Base-by-base conservation (phyloP, 2,113 vertebrate species). In the Megaleporinus macrocephalus region DNA sequence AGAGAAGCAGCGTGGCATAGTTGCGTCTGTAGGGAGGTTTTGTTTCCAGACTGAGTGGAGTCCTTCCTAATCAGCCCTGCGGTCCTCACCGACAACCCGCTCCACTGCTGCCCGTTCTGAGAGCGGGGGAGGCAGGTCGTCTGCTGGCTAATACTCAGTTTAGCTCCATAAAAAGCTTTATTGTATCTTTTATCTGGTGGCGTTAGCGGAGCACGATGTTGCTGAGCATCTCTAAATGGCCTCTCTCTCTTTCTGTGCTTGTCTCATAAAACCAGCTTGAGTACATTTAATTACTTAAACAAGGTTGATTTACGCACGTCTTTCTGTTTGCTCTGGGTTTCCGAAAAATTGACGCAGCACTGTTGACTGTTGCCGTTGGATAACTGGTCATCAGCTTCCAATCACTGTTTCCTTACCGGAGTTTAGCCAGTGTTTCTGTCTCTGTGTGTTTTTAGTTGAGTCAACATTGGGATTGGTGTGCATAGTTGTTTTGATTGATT, bases 61-160 rank as follows among this genome's bases (percentile, higher is more conserved):
- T 71, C 70, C 51, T 74, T 13, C 22, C 26, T 78, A 81, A 86
- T 86, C 47, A 73, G 71, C 82, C 61, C 36, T 71, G 69, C 80
- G 55, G 83, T 66, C 71, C 74, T 55, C 61, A 70, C 24, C 20
- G 61, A 22, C 61, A n/a, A 22, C 51, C 24, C 49, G 41, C 53
- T 76, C 65, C 69, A 73, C 51, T 69, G 30, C 24, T 0, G 22
- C 47, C 20, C 70, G 63, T 61, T 80, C 49, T n/a, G 57, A 74
- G 47, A 76, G 79, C 4, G 22, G 15, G 49, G 51, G 66, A 44
- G 47, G 73, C 62, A 70, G 82, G 76, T 86, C 73, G 30, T 75
- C 73, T 69, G 53, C 33, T 78, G 81, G 81, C 69, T 81, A 85
- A 81, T 85, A 74, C 44, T 55, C 74, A 66, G 70, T 81, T 83